Conservation (phyloP, 2,113 vertebrate species). For the Ochotona curzoniae region DNA sequence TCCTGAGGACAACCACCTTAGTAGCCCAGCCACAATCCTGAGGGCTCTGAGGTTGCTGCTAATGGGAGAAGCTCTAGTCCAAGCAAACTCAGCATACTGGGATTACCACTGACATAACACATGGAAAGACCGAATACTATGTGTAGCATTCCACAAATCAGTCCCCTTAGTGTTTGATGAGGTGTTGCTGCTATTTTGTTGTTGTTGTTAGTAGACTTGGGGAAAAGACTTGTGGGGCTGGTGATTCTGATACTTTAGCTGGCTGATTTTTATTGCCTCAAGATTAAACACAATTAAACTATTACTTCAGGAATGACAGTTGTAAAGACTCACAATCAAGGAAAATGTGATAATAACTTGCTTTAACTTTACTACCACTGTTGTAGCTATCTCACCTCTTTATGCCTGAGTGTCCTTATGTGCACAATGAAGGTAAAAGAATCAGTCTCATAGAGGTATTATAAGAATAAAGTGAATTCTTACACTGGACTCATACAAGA, state of each 20-base stretch:
- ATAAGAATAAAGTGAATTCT: neutral
- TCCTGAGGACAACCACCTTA: neutral
- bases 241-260: neutral
- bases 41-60: neutral
- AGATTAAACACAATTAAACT: neutral
- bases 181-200: neutral
- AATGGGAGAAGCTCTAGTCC: neutral
- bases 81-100: neutral
- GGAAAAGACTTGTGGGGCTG: neutral
- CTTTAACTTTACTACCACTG: neutral
- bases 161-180: neutral
- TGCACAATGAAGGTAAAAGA: neutral
- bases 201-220: neutral
- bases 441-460: neutral
- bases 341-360: neutral
- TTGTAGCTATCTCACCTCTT: neutral
- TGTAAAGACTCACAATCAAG: neutral
- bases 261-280: conserved; percentile 26
- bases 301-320: neutral
- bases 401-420: neutral
- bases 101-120: neutral
- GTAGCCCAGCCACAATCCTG: neutral
- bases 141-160: neutral
- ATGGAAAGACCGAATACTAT: neutral
- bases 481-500: neutral